Conservation (phyloP, 2,888 invertebrate species). For the Dromius quadrimaculatus region DNA sequence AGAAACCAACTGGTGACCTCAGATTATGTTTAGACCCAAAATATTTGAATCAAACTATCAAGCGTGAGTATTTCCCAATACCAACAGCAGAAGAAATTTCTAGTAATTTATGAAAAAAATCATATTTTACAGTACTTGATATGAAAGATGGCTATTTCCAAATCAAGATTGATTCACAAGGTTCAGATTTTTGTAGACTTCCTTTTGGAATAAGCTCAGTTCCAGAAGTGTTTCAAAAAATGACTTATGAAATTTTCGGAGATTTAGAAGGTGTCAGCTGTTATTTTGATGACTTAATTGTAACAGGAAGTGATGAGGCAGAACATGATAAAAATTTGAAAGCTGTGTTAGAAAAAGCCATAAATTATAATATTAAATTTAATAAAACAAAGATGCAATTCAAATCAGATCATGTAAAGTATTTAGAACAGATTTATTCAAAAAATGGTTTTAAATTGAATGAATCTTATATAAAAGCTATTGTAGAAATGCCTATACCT, state of each 20-base stretch:
- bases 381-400: conserved; percentile 11
- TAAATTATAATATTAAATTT: conserved; percentile 10
- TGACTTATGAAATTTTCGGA: conserved; percentile 7
- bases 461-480: conserved; percentile 53
- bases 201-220: conserved; percentile 31
- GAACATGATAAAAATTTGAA: background rate
- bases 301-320: background rate
- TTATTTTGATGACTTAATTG: conserved; percentile 17
- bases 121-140: conserved; percentile 21
- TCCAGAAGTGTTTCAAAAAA: conserved; percentile 11
- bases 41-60: conserved; percentile 8
- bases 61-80: background rate
- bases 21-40: conserved; percentile 18
- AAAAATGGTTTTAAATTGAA: background rate
- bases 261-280: conserved; percentile 14
- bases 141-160: conserved; percentile 22
- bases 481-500: conserved; percentile 54
- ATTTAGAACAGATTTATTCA: conserved; percentile 52
- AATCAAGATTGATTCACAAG: background rate
- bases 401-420: background rate
- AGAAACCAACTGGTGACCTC: background rate
- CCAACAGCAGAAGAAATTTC: conserved; percentile 11
- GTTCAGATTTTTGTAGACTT: conserved; percentile 3
- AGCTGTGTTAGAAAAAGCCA: background rate
- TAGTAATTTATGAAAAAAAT: background rate